Percentiles rank a stretch among this genome's conserved stretches.
Evolutionary conservation across 1,140 invertebrate species (phyloP).

Genomic region (Drosophila azteca): DNA sequence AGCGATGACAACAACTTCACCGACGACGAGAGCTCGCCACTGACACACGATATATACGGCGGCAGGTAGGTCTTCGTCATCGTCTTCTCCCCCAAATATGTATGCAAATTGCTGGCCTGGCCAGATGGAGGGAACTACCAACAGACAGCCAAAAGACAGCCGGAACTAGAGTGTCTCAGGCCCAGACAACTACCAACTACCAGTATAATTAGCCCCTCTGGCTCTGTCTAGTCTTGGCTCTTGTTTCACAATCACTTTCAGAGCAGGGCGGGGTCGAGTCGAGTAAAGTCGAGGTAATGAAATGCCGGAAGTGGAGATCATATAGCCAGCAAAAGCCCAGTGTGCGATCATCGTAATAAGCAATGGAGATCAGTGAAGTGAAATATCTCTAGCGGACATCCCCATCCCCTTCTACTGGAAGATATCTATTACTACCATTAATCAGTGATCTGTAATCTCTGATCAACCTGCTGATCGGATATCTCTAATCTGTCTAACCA

Average conservation of each 20-base stretch:
- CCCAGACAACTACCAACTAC: conserved; percentile 11
- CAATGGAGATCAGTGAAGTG: conserved; percentile 20
- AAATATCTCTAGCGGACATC: conserved; percentile 7
- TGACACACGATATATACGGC: conserved; percentile 92
- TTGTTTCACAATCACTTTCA: conserved; percentile 61
- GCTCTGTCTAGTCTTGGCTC: conserved; percentile 16
- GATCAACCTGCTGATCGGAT: no score
- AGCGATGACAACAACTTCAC: conserved; percentile 91
- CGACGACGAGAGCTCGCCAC: conserved; percentile 92
- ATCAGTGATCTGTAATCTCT: neutral
- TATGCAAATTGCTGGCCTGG: conserved; percentile 54
- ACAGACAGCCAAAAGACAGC: conserved; percentile 14
- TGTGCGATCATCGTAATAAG: neutral
- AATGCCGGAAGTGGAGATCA: conserved; percentile 54
- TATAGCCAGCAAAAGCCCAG: conserved; percentile 9
- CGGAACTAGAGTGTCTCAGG: conserved; percentile 48
- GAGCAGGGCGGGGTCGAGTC: conserved; percentile 27
- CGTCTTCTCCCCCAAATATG: conserved; percentile 10
- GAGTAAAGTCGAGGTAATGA: conserved; percentile 20
- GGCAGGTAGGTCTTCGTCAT: conserved; percentile 88
- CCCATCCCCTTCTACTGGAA: no score
- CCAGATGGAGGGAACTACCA: conserved; percentile 26
- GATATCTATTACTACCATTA: neutral
- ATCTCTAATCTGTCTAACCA: neutral
- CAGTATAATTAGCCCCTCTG: conserved; percentile 39